Evolutionary conservation across 2,888 invertebrate genomes (phyloP), one percentile per base, ranked within the genome.

Genomic region (Calameuta idolon): DNA sequence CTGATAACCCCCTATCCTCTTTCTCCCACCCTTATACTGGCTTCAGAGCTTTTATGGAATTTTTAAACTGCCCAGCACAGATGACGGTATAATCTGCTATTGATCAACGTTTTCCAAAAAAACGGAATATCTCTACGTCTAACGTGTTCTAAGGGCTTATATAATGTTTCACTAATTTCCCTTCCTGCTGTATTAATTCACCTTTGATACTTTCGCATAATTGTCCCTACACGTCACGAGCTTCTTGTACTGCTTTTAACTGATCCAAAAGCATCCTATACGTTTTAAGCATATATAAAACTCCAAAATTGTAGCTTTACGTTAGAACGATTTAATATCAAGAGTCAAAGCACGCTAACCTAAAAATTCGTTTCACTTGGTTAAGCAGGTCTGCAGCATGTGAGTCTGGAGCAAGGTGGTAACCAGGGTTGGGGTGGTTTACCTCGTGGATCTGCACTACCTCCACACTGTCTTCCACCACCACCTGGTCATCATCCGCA

Each of bases 41-140:
- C 89, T 89, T 90, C 86, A 85, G 85, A 86, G 88, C 89, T 89
- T 90, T 90, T 86, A 89, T 86, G 87, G 87, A 87, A 89, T 90
- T 90, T 90, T 91, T 88, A 84, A 89, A 89, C 88, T 89, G 87
- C 88, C 87, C 85, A 84, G 85, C 85, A 86, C 87, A 89, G 89
- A 89, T 90, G 89, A 90, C 89, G 88, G 85, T 87, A 89, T 91
- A 90, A 91, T 91, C 90, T 89, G 85, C 88, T 89, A 89, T 89
- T 89, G 89, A 91, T 90, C 88, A 90, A 89, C 87, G 86, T 86
- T 85, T 73, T 76, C 35, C 73, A 15, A 74, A 76, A 76, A 69
- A 34, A 35, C 33, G 31, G 69, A 31, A 55, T 55, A 23, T 23
- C 55, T 9, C 23, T 55, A 55, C 55, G 23, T 55, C 15, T 55